phyloP scores from a whole-genome alignment of 2,113 vertebrate species.

The Chaetodon trifascialis region DNA sequence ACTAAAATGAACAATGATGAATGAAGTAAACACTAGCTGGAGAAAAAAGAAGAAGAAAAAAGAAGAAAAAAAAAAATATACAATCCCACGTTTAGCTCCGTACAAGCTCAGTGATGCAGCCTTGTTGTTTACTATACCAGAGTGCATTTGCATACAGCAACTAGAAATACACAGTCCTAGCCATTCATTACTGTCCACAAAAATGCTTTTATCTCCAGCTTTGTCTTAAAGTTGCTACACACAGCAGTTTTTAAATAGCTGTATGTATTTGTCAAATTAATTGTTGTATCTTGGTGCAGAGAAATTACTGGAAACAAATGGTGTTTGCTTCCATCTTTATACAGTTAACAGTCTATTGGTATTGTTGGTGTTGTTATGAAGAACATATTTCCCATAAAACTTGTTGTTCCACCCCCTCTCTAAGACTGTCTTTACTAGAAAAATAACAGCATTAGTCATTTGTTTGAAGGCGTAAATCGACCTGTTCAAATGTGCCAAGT shows the following conservation, averaged over 20 bases:
- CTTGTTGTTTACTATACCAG: conserved; percentile 13
- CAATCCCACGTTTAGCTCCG: neutral
- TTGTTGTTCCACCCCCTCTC: neutral
- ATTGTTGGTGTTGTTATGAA: neutral
- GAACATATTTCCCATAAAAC: neutral
- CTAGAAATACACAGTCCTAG: neutral
- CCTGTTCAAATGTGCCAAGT: too few species aligned
- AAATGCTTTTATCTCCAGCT: conserved; percentile 20
- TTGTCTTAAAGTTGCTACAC: conserved; percentile 3
- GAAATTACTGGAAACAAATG: conserved; percentile 19
- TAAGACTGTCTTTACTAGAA: too few species aligned
- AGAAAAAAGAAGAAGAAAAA: neutral
- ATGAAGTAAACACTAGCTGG: conserved; percentile 54
- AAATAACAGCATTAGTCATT: neutral
- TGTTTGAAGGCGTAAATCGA: neutral
- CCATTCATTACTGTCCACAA: conserved; percentile 37
- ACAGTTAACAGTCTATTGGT: neutral
- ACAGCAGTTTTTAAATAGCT: conserved; percentile 27
- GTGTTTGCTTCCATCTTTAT: neutral
- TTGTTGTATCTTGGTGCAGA: conserved; percentile 4
- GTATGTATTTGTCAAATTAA: conserved; percentile 21
- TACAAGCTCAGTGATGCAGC: neutral
- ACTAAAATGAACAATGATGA: conserved; percentile 67
- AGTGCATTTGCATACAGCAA: conserved; percentile 23
- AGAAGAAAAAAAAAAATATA: neutral